These are phyloP conservation scores for Eledone cirrhosa DNA, from an alignment of 2,888 invertebrate species.

Conservation along the genomic window DNA sequence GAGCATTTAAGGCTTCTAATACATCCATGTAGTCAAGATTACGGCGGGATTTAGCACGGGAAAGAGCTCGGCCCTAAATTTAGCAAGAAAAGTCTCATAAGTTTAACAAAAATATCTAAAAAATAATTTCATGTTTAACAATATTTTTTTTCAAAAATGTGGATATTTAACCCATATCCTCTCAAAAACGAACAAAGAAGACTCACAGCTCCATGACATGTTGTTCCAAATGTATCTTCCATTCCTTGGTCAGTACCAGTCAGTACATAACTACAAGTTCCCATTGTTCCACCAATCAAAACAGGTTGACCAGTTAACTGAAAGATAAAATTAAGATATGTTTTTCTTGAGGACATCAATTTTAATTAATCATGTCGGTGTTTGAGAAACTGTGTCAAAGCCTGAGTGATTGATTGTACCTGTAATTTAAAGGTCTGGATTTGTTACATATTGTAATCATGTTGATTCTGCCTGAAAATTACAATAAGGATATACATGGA, in stretches of 20 bases:
- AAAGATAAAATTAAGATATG: slow-evolving; percentile 30
- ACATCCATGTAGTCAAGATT: slow-evolving; percentile 95
- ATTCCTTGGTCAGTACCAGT: slow-evolving; percentile 97
- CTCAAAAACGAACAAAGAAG: not conserved
- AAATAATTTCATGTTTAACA: too few relatives aligned
- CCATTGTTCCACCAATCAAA: slow-evolving; percentile 99
- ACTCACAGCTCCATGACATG: slow-evolving; percentile 98
- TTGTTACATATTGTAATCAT: too few relatives aligned
- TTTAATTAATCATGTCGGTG: slow-evolving; percentile 8
- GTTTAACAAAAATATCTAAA: not conserved
- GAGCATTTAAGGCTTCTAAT: slow-evolving; percentile 80
- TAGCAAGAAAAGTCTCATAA: slow-evolving; percentile 12
- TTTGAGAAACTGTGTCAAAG: slow-evolving; percentile 24
- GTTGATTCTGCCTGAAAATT: too few relatives aligned
- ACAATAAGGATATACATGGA: too few relatives aligned
- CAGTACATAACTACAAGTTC: slow-evolving; percentile 98
- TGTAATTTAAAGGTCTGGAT: too few relatives aligned
- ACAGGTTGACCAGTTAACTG: slow-evolving; percentile 98
- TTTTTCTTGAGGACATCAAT: not conserved
- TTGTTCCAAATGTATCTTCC: slow-evolving; percentile 99
- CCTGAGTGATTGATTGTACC: slow-evolving; percentile 15
- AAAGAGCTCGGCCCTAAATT: slow-evolving; percentile 89
- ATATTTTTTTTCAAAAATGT: too few relatives aligned
- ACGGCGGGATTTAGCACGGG: slow-evolving; percentile 94
- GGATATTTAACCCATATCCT: too few relatives aligned